Evolutionary conservation across 2,113 vertebrate genomes (phyloP).

Genomic region (Antechinus stuartii): DNA sequence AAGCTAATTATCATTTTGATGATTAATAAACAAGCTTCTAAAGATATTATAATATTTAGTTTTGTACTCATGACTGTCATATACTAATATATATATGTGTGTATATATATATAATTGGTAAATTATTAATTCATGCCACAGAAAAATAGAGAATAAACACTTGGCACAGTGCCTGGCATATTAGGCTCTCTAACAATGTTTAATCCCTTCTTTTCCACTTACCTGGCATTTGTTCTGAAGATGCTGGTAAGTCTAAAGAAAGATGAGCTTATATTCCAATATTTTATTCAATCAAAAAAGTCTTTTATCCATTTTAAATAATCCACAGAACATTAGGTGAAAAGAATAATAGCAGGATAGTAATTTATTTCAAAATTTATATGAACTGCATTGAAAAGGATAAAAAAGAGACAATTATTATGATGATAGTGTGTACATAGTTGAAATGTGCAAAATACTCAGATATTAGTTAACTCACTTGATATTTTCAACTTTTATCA

Average conservation of each 20-base stretch:
- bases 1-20: too few species aligned
- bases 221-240: neutral
- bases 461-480: neutral
- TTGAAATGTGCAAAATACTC: neutral
- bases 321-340: neutral
- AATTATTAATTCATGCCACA: neutral
- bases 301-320: neutral
- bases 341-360: neutral
- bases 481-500: neutral
- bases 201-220: neutral
- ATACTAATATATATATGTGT: too few species aligned
- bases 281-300: neutral
- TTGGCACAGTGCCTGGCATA: neutral
- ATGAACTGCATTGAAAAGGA: neutral
- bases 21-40: too few species aligned
- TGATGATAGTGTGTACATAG: neutral
- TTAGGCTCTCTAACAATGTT: neutral
- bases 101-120: too few species aligned
- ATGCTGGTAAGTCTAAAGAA: neutral
- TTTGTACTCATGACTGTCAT: too few species aligned
- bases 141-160: neutral
- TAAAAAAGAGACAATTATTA: neutral
- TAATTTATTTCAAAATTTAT: neutral
- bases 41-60: too few species aligned
- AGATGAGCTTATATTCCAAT: neutral